Evolutionary conservation across 2,888 invertebrate species (phyloP), one percentile per base, ranked within the genome.

Genomic region (Phaedon cochleariae): DNA sequence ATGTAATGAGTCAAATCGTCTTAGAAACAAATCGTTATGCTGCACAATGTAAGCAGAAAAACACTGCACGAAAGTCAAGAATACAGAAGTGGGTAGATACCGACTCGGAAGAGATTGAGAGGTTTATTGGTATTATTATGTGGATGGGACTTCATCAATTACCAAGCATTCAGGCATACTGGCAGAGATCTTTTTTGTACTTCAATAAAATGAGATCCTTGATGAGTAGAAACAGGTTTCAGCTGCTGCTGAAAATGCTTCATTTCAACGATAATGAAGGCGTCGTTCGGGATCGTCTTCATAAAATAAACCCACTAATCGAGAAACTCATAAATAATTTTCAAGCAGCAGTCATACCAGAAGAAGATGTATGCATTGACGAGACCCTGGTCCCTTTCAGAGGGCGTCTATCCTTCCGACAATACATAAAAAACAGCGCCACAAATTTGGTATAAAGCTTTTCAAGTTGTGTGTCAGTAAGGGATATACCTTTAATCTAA

Each of bases 401-500:
- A 17, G 61, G 61, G 41, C 61, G 53, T 54, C 51, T 49, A 17
- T 26, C 45, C 17, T 48, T 53, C 31, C 31, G 29, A 10, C 53
- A 53, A 31, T 53, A 31, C 20, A 54, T 54, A 54, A 54, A 54
- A 21, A 22, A 37, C 17, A 54, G n/a, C 20, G 18, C 21, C 21
- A 52, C 20, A 52, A 52, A 29, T 52, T 52, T 29, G 31, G 52
- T 1, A 52, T 52, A 1, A 29, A 52, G 20, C 49, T 59, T 48
- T 59, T 59, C 48, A 59, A 59, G 49, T 34, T 59, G 12, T 59
- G 59, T 51, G 34, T 59, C 51, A 15, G 78, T 22, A 72, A 76
- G 71, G 82, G 81, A 10, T 64, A 66, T 46, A 64, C 52, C 21
- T 51, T 34, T 34, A 17, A 67, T 22, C 49, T n/a, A 20, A 64